Conservation (phyloP, 2,113 vertebrate genomes). For the Trochalopteron elliotii region DNA sequence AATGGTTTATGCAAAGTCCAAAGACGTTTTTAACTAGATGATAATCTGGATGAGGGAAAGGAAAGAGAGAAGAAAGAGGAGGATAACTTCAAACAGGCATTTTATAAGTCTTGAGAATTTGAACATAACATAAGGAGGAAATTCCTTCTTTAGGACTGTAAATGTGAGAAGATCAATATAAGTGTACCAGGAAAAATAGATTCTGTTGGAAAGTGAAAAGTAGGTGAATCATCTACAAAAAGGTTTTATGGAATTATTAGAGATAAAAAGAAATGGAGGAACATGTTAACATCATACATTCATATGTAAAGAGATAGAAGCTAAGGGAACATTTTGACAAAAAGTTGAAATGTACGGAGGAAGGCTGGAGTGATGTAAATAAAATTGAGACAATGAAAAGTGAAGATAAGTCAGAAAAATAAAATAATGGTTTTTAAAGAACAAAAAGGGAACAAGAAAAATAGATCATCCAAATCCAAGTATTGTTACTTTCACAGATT, state of each 20-base stretch:
- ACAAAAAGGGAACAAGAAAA: neutral
- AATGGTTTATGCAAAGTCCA: neutral
- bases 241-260: neutral
- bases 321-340: neutral
- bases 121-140: neutral
- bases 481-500: neutral
- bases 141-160: neutral
- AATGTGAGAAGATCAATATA: neutral
- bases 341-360: neutral
- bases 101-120: neutral
- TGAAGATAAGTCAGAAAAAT: neutral
- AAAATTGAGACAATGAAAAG: neutral
- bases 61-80: neutral
- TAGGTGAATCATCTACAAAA: neutral
- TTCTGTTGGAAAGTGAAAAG: neutral
- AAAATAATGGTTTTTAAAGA: neutral
- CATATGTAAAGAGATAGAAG: neutral
- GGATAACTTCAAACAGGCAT: neutral
- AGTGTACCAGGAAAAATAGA: neutral
- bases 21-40: neutral
- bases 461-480: fast-evolving
- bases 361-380: neutral
- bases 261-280: neutral
- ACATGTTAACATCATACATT: neutral
- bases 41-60: neutral